These are phyloP conservation scores for Oceanites oceanicus DNA, from an alignment of 2,113 vertebrate genomes.

Conservation along the genomic window DNA sequence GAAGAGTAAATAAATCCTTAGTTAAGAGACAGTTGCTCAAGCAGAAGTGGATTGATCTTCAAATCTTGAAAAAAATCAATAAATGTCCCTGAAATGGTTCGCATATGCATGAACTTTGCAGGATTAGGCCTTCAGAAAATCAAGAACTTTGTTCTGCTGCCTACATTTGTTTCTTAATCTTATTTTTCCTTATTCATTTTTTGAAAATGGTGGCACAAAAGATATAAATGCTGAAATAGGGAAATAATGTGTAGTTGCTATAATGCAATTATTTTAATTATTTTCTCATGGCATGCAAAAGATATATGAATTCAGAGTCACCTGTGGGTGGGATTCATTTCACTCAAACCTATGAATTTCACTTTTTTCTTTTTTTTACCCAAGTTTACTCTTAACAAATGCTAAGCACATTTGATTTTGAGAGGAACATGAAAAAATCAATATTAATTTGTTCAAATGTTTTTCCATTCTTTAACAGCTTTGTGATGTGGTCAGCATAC, in stretches of 20 bases:
- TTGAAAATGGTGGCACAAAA: background rate
- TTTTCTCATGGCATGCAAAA: background rate
- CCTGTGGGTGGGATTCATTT: background rate
- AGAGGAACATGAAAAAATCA: background rate
- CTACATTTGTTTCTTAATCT: background rate
- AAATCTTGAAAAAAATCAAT: background rate
- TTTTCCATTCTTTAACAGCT: background rate
- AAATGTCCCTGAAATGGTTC: background rate
- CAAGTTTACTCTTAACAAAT: background rate
- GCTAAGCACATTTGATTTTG: background rate
- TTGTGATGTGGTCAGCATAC: background rate
- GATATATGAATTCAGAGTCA: background rate
- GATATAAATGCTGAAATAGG: background rate
- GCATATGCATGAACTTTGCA: background rate
- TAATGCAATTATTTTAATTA: background rate
- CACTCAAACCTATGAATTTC: background rate
- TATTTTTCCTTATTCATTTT: background rate
- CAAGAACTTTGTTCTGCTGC: background rate
- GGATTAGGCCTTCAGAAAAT: background rate
- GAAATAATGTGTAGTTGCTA: background rate
- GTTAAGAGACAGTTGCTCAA: background rate
- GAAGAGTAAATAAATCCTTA: background rate
- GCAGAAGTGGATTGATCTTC: background rate
- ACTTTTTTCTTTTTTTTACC: background rate
- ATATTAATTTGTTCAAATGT: slow-evolving; percentile 13